Evolutionary conservation across 2,888 invertebrate species (phyloP).

Genomic region (Athripsodes cinereus): DNA sequence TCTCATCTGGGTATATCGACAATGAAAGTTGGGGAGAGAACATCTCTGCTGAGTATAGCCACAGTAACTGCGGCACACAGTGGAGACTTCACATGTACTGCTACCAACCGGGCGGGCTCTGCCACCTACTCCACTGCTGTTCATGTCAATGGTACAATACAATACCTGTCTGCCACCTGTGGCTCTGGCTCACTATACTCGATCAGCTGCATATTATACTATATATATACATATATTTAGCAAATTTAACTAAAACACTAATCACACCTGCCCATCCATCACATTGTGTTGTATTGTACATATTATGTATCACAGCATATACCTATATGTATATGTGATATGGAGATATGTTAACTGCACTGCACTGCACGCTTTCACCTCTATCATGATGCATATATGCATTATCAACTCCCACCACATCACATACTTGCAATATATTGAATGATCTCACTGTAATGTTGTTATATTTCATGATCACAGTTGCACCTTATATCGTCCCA

Average conservation of each 20-base stretch:
- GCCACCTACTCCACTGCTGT: slow-evolving; percentile 56
- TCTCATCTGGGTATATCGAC: slow-evolving; percentile 52
- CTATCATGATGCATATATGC: neutral
- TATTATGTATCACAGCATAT: neutral
- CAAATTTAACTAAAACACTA: neutral
- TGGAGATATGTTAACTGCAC: slow-evolving; percentile 12
- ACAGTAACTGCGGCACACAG: slow-evolving; percentile 59
- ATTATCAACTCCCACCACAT: slow-evolving; percentile 5
- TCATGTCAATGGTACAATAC: slow-evolving; percentile 59
- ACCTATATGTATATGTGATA: neutral
- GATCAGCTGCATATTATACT: neutral
- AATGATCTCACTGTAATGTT: too few species aligned
- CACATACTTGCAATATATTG: slow-evolving; percentile 3
- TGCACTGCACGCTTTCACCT: slow-evolving; percentile 26
- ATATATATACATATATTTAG: neutral
- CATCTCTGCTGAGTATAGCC: slow-evolving; percentile 60
- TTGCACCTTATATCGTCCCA: slow-evolving; percentile 45
- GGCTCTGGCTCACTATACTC: neutral
- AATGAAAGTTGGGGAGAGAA: slow-evolving; percentile 55
- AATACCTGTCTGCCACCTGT: neutral
- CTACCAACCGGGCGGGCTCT: slow-evolving; percentile 60
- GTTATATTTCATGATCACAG: slow-evolving; percentile 32
- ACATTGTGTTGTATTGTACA: neutral
- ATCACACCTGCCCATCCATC: neutral
- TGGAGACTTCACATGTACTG: slow-evolving; percentile 66